Evolutionary conservation across 2,113 vertebrate species (phyloP), one percentile per base, ranked within the genome.

Genomic region (Rhegmatorhina hoffmannsi): DNA sequence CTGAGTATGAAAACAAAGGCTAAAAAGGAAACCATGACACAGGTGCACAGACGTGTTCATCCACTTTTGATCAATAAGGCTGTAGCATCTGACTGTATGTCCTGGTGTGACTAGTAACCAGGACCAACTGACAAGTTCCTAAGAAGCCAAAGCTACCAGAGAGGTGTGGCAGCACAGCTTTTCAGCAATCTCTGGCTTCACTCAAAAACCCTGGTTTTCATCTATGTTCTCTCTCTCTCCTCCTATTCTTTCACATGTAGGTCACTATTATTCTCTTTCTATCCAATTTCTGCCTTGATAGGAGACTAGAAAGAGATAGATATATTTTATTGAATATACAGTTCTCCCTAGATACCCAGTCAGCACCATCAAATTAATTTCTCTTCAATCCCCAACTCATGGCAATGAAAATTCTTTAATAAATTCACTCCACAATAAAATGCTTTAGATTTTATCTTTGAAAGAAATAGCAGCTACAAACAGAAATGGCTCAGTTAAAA

Each of bases 291-390:
- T 94, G 62, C 56, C 44, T 93, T 79, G 49, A 89, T 84, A 83
- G 82, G 29, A 76, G 53, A 77, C 50, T 36, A 76, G 74, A 92
- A 88, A 86, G 60, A 69, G 86, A 88, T n/a, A 84, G 59, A 85
- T 83, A 77, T 72, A 63, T 92, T 82, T 95, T 87, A 91, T 24
- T 90, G 89, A 94, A 86, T 84, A 87, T 67, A 66, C 18, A 58
- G 56, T 23, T 91, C 49, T 83, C 73, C 70, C 75, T 60, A 72
- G 66, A 69, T 60, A 90, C 53, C 26, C 47, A 78, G 87, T 59
- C 53, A 92, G 66, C 72, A 84, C 24, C 59, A 78, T 7, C 85
- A 94, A 93, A 97, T 96, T 85, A 92, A 95, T 95, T 90, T 93
- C 52, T 80, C 75, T 87, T 93, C 81, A 89, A 90, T 52, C 20